Evolutionary conservation across 2,888 invertebrate species (phyloP).

Genomic region (Nasonovia ribisnigri): DNA sequence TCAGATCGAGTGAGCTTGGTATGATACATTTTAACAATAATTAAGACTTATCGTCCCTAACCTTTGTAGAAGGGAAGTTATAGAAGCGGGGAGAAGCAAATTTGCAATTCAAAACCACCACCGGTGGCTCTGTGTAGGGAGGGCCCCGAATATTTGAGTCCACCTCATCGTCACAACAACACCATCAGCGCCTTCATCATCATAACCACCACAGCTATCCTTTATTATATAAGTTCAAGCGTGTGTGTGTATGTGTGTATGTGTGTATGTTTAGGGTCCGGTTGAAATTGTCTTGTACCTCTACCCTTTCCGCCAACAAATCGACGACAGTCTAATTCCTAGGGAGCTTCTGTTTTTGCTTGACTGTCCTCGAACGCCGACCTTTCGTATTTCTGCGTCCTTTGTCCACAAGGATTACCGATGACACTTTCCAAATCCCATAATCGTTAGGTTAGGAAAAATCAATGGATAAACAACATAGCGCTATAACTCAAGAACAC

Average conservation of each 20-base stretch:
- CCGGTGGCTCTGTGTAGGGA: not conserved
- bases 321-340: conserved; percentile 57
- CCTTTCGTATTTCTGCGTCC: conserved; percentile 28
- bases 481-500: not conserved
- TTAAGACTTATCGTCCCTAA: conserved; percentile 54
- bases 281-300: conserved; percentile 19
- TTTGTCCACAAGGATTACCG: conserved; percentile 38
- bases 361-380: conserved; percentile 13
- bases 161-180: conserved; percentile 17
- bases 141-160: not conserved
- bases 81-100: not conserved
- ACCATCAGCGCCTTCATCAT: not conserved
- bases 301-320: not conserved
- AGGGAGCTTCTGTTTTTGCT: conserved; percentile 48
- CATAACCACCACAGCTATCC: not conserved
- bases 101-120: conserved; percentile 61
- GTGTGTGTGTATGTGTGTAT: not conserved
- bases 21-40: conserved; percentile 55
- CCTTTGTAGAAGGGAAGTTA: not conserved
- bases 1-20: conserved; percentile 19
- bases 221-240: conserved; percentile 32
- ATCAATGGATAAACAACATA: not conserved
- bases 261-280: not conserved
- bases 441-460: conserved; percentile 19
- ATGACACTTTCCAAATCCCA: not conserved